Evolutionary conservation across 23 tunicate species (phyloP).

Genomic region (Diplosoma virens): DNA sequence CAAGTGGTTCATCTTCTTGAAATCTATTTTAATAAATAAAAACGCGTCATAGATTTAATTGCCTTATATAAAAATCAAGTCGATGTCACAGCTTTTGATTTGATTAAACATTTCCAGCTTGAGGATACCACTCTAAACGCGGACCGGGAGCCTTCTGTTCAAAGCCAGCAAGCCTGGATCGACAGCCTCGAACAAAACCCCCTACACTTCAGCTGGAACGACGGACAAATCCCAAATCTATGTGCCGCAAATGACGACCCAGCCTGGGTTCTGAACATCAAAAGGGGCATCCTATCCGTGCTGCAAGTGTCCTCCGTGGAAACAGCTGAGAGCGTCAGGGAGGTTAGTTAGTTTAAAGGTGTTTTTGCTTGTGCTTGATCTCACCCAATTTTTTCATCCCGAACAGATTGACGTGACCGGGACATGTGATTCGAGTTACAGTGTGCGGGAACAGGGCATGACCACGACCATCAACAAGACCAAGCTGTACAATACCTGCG

Average conservation of each 20-base stretch:
- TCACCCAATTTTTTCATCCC: not conserved
- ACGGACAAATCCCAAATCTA: conserved; percentile 57
- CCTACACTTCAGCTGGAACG: conserved; percentile 65
- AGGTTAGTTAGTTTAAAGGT: conserved; percentile 32
- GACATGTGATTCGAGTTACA: conserved; percentile 55
- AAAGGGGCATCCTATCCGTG: conserved; percentile 75
- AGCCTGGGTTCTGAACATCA: conserved; percentile 84
- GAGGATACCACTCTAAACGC: too few species aligned
- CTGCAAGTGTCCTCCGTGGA: conserved; percentile 56
- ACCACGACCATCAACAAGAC: conserved; percentile 24
- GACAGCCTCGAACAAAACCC: conserved; percentile 39
- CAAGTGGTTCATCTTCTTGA: too few species aligned
- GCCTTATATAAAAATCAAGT: too few species aligned
- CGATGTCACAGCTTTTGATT: too few species aligned
- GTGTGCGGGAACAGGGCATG: conserved; percentile 8
- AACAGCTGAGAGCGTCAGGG: conserved; percentile 27
- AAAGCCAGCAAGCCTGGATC: conserved; percentile 75
- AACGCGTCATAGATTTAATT: too few species aligned
- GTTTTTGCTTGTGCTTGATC: not conserved
- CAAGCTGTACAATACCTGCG: conserved; percentile 69
- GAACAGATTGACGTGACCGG: conserved; percentile 75
- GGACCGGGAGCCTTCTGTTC: too few species aligned
- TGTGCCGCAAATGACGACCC: conserved; percentile 87
- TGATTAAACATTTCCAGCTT: too few species aligned
- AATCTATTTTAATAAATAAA: too few species aligned